These are phyloP conservation scores for Caenorhabditis tropicalis DNA, from an alignment of 1,140 invertebrate genomes.

Conservation along the genomic window DNA sequence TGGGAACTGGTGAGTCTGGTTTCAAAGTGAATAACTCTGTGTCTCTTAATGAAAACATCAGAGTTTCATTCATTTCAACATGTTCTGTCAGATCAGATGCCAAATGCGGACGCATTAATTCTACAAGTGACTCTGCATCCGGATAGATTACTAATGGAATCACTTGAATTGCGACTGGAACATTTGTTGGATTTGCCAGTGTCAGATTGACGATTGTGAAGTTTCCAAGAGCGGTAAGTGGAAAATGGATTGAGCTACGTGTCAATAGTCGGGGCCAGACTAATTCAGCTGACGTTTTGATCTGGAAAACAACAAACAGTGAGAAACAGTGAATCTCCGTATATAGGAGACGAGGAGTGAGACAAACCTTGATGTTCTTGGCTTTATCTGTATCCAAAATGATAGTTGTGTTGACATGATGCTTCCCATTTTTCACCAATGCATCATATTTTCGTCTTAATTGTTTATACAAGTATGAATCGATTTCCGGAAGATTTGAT, in stretches of 20 bases:
- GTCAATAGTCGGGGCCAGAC: constrained; percentile 79
- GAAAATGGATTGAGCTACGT: constrained; percentile 78
- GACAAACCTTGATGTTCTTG: constrained; percentile 65
- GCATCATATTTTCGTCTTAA: constrained; percentile 73
- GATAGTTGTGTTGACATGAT: constrained; percentile 79
- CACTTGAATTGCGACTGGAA: constrained; percentile 75
- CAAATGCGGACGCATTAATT: constrained; percentile 70
- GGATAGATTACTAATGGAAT: constrained; percentile 75
- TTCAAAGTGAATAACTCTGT: constrained; percentile 74
- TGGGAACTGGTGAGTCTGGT: constrained; percentile 72
- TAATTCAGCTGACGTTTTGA: constrained; percentile 79
- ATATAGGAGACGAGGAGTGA: too few relatives aligned
- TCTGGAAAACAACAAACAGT: too few relatives aligned
- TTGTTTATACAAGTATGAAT: constrained; percentile 74
- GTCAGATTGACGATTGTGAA: constrained; percentile 76
- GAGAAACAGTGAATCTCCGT: too few relatives aligned
- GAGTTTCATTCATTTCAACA: constrained; percentile 72
- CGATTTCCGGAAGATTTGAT: constrained; percentile 75
- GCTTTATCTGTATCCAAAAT: constrained; percentile 81
- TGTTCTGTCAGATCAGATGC: constrained; percentile 59
- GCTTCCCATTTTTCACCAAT: constrained; percentile 68
- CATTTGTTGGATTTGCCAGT: constrained; percentile 75
- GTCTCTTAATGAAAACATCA: constrained; percentile 75
- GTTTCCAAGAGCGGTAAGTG: constrained; percentile 84
- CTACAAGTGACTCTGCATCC: constrained; percentile 74